Percentiles rank a stretch among this genome's conserved stretches.
phyloP scores from a whole-genome alignment of 2,797 vertebrate genomes.

The Enteromius afrohamiltoni region DNA sequence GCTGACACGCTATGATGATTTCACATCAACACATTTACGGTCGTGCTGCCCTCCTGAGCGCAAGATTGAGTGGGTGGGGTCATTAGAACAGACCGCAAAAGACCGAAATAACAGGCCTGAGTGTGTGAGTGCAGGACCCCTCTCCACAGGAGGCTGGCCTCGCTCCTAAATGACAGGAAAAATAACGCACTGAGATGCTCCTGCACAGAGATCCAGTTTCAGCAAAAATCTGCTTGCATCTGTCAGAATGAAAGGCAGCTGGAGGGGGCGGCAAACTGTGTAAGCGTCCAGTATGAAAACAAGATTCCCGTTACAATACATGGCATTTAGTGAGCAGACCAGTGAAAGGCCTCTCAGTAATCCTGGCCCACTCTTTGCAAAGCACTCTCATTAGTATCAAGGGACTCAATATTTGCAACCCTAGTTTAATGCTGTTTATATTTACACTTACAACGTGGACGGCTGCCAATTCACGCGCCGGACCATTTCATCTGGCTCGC shows the following conservation, averaged over 20 bases:
- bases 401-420: slow-evolving; percentile 58
- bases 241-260: slow-evolving; percentile 83
- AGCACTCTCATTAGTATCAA: slow-evolving; percentile 58
- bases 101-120: slow-evolving; percentile 66
- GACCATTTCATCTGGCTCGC: slow-evolving; percentile 47
- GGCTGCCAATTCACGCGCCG: slow-evolving; percentile 40
- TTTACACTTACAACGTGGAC: slow-evolving; percentile 52
- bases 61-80: slow-evolving; percentile 60
- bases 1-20: slow-evolving; percentile 72
- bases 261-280: slow-evolving; percentile 79
- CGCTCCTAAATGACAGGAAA: slow-evolving; percentile 75
- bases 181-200: slow-evolving; percentile 60
- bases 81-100: slow-evolving; percentile 59
- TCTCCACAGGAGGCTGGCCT: slow-evolving; percentile 67
- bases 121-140: slow-evolving; percentile 64
- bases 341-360: slow-evolving; percentile 63
- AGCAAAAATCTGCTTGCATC: slow-evolving; percentile 81
- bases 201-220: slow-evolving; percentile 71
- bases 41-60: slow-evolving; percentile 35
- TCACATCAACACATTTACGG: slow-evolving; percentile 77
- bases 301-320: slow-evolving; percentile 75
- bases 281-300: slow-evolving; percentile 78
- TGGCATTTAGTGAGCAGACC: slow-evolving; percentile 76
- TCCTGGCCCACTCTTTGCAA: slow-evolving; percentile 31
- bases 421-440: slow-evolving; percentile 59